Evolutionary conservation across 2,113 vertebrate species (phyloP), one percentile per base, ranked within the genome.

Genomic region (Chloroceryle aenea): DNA sequence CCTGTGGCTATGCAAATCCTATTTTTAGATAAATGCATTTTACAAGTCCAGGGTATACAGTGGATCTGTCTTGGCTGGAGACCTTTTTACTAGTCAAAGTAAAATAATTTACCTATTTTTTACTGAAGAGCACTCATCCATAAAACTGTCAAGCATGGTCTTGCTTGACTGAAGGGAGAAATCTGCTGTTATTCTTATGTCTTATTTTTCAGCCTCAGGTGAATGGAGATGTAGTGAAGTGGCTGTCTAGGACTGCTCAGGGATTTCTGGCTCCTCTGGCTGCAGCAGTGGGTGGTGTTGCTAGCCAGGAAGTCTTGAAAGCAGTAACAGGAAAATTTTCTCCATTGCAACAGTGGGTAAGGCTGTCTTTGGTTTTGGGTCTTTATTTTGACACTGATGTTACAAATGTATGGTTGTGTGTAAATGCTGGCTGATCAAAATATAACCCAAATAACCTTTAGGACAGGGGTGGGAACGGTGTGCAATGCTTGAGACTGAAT

Each of bases 311-410:
- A 98, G 99, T 98, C 78, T 97, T 99, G 79, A 99, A 99, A 97
- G 99, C 99, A 90, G 98, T 99, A 42, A 99, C 99, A 10, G 99
- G 99, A 92, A 99, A 99, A 94, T 99, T 99, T 98, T 98, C 99
- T 76, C 99, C 99, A 0, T 98, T 99, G 81, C 99, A 99, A 81
- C 99, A 99, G 78, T 99, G 99, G 99, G 99, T 99, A 97, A 91
- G 99, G 96, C 78, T 92, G 52, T 5, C 63, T 86, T 68, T 45
- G 30, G 0, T 78, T 87, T 55, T 78, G 25, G 30, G 23, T 67
- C 32, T 56, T 92, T 76, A 71, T 95, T 96, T 91, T 95, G 47
- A 36, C 48, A 36, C 63, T 50, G 43, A 26, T 36, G 11, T 72
- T 82, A 17, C 1, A 2, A 59, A 43, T 30, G 21, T 43, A 4